Conservation (phyloP, 2,888 invertebrate genomes). For the Athrips mouffetella region DNA sequence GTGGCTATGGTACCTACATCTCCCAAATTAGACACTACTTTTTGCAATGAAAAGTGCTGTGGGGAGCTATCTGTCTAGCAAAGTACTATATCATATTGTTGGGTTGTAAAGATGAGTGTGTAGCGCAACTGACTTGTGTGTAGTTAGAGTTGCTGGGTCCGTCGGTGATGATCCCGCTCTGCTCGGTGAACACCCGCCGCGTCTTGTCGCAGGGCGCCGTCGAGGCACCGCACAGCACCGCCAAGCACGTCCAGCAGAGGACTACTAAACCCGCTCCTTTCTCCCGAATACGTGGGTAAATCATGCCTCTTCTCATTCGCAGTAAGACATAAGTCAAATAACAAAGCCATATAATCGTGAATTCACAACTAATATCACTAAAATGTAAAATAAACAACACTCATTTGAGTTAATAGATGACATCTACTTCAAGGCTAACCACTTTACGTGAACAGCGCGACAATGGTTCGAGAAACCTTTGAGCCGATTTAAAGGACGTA, state of each 20-base stretch:
- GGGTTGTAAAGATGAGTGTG: no score
- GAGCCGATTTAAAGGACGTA: slow-evolving; percentile 34
- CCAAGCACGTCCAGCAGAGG: slow-evolving; percentile 68
- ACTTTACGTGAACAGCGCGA: slow-evolving; percentile 60
- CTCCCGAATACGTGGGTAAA: slow-evolving; percentile 73
- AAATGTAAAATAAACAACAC: slow-evolving; percentile 77
- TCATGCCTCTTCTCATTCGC: slow-evolving; percentile 72
- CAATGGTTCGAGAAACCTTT: slow-evolving; percentile 43
- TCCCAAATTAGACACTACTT: no score
- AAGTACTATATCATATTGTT: no score
- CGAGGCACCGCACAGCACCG: slow-evolving; percentile 68
- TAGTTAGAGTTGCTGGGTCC: slow-evolving; percentile 92
- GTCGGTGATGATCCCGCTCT: slow-evolving; percentile 92
- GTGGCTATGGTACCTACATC: no score
- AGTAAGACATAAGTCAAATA: slow-evolving; percentile 73
- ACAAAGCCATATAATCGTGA: slow-evolving; percentile 76
- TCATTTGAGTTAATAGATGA: slow-evolving; percentile 71
- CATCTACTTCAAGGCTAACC: slow-evolving; percentile 78
- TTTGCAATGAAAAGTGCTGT: no score
- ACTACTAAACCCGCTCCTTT: slow-evolving; percentile 73
- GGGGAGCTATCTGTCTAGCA: no score
- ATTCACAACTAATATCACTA: slow-evolving; percentile 69
- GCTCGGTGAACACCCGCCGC: slow-evolving; percentile 87
- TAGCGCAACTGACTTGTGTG: slow-evolving; percentile 82
- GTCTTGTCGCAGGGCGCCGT: slow-evolving; percentile 89